A percentile compares a stretch with the other conserved stretches of the same genome.
Conservation (phyloP, 2,113 vertebrate genomes). For the Paratilapia polleni region DNA sequence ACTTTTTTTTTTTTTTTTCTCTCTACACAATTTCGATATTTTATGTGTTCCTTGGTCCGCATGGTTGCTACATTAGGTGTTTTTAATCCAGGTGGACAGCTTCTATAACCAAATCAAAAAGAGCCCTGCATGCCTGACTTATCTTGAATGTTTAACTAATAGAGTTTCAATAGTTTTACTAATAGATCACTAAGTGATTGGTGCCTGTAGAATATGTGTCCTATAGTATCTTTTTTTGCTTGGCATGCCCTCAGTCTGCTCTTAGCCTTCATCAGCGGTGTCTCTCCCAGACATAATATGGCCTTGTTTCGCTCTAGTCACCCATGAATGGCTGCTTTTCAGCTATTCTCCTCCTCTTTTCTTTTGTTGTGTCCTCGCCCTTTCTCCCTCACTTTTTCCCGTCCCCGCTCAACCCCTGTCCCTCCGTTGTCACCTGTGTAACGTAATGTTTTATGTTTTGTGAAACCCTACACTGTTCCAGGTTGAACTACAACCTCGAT, state of each 20-base stretch:
- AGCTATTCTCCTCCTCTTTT: slow-evolving; percentile 53
- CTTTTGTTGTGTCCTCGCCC: slow-evolving; percentile 39
- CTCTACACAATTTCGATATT: no score
- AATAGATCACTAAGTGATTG: slow-evolving; percentile 21
- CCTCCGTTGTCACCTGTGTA: slow-evolving; percentile 61
- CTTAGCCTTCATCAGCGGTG: slow-evolving; percentile 44
- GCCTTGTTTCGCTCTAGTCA: slow-evolving; percentile 70
- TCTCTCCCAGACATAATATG: slow-evolving; percentile 63
- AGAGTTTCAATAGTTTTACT: slow-evolving; percentile 38
- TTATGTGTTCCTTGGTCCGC: neutral
- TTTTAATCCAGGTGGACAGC: slow-evolving; percentile 1
- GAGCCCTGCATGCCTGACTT: slow-evolving; percentile 14
- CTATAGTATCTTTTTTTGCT: slow-evolving; percentile 1
- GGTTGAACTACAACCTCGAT: slow-evolving; percentile 96
- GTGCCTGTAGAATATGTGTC: slow-evolving; percentile 15
- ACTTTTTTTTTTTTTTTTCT: no score
- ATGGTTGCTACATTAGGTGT: neutral
- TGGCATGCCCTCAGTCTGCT: slow-evolving; percentile 46
- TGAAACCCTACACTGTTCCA: slow-evolving; percentile 83
- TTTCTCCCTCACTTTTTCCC: slow-evolving; percentile 12
- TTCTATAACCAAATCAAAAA: neutral
- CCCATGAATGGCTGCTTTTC: slow-evolving; percentile 68
- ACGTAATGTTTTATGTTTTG: slow-evolving; percentile 52
- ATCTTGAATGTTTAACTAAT: slow-evolving; percentile 14
- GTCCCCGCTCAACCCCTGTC: neutral